A percentile compares a stretch with the other conserved stretches of the same genome.
These are phyloP conservation scores for Tautogolabrus adspersus DNA, from an alignment of 2,113 vertebrate species.

Conservation along the genomic window DNA sequence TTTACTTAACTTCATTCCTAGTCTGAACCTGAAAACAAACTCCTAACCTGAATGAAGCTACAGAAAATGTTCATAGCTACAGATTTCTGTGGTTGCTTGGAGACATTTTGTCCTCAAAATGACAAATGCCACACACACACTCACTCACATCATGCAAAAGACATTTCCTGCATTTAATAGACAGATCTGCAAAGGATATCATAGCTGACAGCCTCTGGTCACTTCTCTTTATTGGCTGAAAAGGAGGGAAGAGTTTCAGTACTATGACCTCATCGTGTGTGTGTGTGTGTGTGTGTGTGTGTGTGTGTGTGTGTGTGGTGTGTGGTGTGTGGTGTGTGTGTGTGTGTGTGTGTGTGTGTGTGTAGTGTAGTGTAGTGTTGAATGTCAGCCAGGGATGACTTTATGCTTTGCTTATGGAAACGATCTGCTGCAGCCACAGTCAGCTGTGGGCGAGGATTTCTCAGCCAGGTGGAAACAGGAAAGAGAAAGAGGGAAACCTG, in stretches of 20 bases:
- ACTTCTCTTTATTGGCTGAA: conserved; percentile 14
- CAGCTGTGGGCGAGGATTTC: background rate
- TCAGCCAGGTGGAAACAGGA: conserved; percentile 2
- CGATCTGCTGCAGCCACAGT: conserved; percentile 6
- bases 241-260: conserved; percentile 7
- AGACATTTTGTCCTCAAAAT: background rate
- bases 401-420: conserved; percentile 52
- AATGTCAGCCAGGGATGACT: conserved; percentile 27
- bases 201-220: conserved; percentile 15
- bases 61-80: background rate
- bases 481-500: background rate
- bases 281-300: background rate
- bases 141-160: conserved; percentile 32
- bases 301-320: conserved; percentile 1
- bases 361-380: background rate
- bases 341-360: background rate
- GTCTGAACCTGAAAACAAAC: background rate
- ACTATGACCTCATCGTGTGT: conserved; percentile 48
- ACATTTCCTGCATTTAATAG: conserved; percentile 60
- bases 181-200: conserved; percentile 51
- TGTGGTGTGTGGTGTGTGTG: too few relatives aligned
- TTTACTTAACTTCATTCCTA: background rate
- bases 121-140: conserved; percentile 3
- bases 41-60: background rate
- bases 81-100: background rate